Conservation (phyloP, 2,113 vertebrate genomes). For the Sander lucioperca region DNA sequence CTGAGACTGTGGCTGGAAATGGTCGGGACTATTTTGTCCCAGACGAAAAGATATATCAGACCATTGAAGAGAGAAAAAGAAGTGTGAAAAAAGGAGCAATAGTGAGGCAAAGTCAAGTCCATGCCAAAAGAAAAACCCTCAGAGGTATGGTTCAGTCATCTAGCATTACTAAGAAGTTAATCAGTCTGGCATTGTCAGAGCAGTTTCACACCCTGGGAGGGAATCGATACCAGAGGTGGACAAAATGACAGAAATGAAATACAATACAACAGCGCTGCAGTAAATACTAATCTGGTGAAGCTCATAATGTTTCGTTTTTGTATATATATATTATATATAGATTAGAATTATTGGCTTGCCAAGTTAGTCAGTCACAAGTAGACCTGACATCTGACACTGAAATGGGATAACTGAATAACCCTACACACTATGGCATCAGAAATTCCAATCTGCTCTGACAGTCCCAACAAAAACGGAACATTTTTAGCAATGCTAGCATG, state of each 20-base stretch:
- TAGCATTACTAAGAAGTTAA: not conserved
- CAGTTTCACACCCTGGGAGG: not conserved
- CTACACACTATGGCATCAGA: too few species aligned
- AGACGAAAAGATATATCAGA: conserved; percentile 27
- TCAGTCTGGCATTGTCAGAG: not conserved
- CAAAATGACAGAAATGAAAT: not conserved
- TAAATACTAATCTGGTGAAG: not conserved
- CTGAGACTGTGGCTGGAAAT: conserved; percentile 41
- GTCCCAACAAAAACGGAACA: too few species aligned
- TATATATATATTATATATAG: too few species aligned
- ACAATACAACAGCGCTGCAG: not conserved
- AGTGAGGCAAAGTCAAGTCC: conserved; percentile 34
- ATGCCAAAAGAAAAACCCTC: not conserved
- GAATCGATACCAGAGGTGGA: rapidly evolving
- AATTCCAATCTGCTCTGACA: too few species aligned
- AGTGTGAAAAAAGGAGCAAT: conserved; percentile 27
- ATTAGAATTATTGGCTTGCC: too few species aligned
- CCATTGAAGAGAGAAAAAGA: conserved; percentile 19
- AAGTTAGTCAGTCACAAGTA: too few species aligned
- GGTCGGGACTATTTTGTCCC: conserved; percentile 16
- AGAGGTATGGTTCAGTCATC: conserved; percentile 40
- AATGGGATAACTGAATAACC: too few species aligned
- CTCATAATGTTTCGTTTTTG: not conserved
- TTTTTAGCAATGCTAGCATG: too few species aligned
- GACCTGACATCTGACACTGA: too few species aligned